Base-by-base conservation (phyloP, 2,113 vertebrate genomes). In the Cephalopholis sonnerati region DNA sequence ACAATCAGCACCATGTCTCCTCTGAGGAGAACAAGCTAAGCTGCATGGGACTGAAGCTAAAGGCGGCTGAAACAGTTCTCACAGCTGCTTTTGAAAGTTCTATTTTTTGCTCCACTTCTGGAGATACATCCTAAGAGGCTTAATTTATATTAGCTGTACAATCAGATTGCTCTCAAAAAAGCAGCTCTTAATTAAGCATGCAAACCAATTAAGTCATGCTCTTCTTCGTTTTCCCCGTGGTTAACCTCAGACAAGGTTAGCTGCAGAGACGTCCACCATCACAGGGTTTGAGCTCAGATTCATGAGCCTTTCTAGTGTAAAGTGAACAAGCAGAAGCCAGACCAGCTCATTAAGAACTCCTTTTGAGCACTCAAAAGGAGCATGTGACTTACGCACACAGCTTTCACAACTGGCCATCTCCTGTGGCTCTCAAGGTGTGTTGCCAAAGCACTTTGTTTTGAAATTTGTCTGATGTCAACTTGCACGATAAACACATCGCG, bases 141-240 rank as follows among this genome's bases (percentile, higher is more conserved):
- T 90, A 74, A 69, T 89, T 90, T 86, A 87, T 76, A 88, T 93
- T 85, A 91, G 83, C 84, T 72, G 39, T 78, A 74, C 79, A 73
- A 91, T 92, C 79, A 91, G 84, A 91, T 93, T 74, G 75, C 69
- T 86, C 84, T 88, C 44, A 81, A 91, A 92, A 90, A 88, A 92
- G 61, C 77, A 68, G 55, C 72, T 86, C 81, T 88, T 87, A 91
- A 90, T 91, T 83, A 76, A 90, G 73, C 39, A 11, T 74, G 64
- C 85, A 84, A 83, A 84, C 77, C 76, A 91, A 89, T 91, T 89
- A 93, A 67, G 76, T 59, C 50, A 44, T n/a, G 69, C 73, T 78
- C 61, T 44, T 80, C 62, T 48, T 88, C 51, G 20, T 83, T 90
- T 76, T 63, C 69, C 80, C 70, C 3, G 6, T 68, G 85, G 81